A percentile compares a stretch with the other conserved stretches of the same genome.
Evolutionary conservation across 2,113 vertebrate genomes (phyloP).

Genomic region (Chaetodon auriga): DNA sequence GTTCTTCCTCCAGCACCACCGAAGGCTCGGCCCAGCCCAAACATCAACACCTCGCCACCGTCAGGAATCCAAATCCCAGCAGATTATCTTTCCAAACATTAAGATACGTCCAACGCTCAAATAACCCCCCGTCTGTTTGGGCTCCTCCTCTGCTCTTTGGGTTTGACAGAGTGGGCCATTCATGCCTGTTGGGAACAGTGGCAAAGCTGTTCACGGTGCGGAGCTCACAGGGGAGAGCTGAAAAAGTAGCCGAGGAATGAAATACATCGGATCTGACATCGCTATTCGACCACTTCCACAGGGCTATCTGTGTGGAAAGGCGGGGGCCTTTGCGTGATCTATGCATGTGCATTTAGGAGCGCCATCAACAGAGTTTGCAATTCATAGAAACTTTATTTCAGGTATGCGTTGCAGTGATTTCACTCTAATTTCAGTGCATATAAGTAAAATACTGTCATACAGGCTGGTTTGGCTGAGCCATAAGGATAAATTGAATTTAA

Average conservation of each 20-base stretch:
- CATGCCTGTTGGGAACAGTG: constrained; percentile 79
- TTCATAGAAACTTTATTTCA: too few species aligned
- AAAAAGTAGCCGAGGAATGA: constrained; percentile 49
- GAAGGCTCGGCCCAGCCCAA: constrained; percentile 59
- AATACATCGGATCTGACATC: constrained; percentile 55
- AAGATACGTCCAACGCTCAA: constrained; percentile 57
- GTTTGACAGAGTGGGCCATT: constrained; percentile 74
- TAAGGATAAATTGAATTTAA: not conserved
- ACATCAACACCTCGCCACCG: constrained; percentile 77
- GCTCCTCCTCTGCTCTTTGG: constrained; percentile 46
- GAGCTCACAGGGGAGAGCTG: constrained; percentile 52
- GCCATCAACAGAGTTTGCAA: too few species aligned
- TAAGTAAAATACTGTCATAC: not conserved
- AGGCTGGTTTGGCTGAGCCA: not conserved
- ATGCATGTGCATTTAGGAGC: not conserved
- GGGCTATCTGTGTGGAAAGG: constrained; percentile 61
- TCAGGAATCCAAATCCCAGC: constrained; percentile 71
- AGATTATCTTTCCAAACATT: constrained; percentile 83
- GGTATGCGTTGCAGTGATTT: too few species aligned
- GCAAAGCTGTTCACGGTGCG: constrained; percentile 69
- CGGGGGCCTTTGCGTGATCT: not conserved
- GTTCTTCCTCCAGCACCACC: constrained; percentile 66
- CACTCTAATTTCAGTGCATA: not conserved
- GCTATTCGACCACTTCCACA: constrained; percentile 60
- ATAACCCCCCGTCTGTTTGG: constrained; percentile 48